These are phyloP conservation scores for Porites rus DNA, from an alignment of 92 coral and sea anemone species.

Conservation along the genomic window DNA sequence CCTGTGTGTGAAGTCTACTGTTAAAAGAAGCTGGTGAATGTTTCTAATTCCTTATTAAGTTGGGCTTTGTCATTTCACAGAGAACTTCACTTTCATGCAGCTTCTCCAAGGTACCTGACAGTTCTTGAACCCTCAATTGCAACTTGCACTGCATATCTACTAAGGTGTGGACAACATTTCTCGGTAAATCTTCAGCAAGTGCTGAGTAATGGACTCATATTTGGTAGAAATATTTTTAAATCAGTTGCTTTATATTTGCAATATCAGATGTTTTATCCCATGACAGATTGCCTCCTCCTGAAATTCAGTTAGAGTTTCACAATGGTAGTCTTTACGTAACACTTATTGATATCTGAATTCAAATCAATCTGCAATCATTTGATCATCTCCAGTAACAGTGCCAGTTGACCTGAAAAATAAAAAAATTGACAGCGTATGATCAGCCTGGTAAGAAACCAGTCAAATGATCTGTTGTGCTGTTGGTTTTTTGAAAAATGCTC, in stretches of 20 bases:
- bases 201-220: neutral
- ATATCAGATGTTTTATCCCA: neutral
- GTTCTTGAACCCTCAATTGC: conserved; percentile 37
- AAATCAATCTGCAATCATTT: too few species aligned
- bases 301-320: too few species aligned
- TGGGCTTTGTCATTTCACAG: conserved; percentile 25
- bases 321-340: too few species aligned
- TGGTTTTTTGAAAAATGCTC: too few species aligned
- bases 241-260: too few species aligned
- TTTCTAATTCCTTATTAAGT: conserved; percentile 31
- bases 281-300: neutral
- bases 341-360: too few species aligned
- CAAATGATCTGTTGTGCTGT: too few species aligned
- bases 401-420: too few species aligned
- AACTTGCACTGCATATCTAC: conserved; percentile 34
- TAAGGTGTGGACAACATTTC: neutral
- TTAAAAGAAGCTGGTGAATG: conserved; percentile 32
- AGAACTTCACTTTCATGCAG: conserved; percentile 37
- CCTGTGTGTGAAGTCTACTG: too few species aligned
- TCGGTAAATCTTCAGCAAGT: neutral
- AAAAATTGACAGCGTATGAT: too few species aligned
- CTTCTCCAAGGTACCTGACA: conserved; percentile 2
- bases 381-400: too few species aligned
- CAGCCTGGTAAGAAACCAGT: too few species aligned
- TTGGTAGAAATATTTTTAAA: neutral